Conservation (phyloP, 2,888 invertebrate species). For the Seira ritae region DNA sequence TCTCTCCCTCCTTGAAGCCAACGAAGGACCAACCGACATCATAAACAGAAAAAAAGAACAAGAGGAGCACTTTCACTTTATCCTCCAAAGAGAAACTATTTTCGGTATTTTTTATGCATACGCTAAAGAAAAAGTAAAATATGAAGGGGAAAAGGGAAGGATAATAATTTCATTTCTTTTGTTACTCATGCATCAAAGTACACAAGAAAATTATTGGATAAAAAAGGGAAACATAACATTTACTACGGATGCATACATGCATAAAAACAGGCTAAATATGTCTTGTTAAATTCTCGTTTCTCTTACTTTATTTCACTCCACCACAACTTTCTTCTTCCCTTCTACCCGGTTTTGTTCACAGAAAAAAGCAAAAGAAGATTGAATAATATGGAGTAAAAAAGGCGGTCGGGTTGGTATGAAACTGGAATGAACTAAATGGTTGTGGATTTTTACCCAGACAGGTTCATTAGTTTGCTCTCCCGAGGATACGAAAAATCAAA, state of each 20-base stretch:
- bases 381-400: not conserved
- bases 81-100: not conserved
- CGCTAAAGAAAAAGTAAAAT: not conserved
- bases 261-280: slow-evolving; percentile 6
- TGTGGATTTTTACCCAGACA: slow-evolving; percentile 31
- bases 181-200: slow-evolving; percentile 19
- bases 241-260: not conserved
- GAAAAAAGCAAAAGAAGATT: not conserved
- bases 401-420: not conserved
- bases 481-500: not conserved
- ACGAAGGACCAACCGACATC: not conserved
- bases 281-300: slow-evolving; percentile 1
- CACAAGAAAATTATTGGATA: slow-evolving; percentile 10
- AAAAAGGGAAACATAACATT: not conserved
- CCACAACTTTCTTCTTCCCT: not conserved
- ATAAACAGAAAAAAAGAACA: slow-evolving; percentile 7
- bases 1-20: not conserved
- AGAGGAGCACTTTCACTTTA: slow-evolving; percentile 12
- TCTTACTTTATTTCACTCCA: slow-evolving; percentile 6
- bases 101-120: slow-evolving; percentile 4
- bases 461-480: slow-evolving; percentile 29
- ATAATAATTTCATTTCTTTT: slow-evolving; percentile 24
- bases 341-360: not conserved
- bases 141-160: not conserved
- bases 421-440: slow-evolving; percentile 28